These are phyloP conservation scores for Euwallacea similis DNA, from an alignment of 1,140 invertebrate genomes.

Conservation along the genomic window DNA sequence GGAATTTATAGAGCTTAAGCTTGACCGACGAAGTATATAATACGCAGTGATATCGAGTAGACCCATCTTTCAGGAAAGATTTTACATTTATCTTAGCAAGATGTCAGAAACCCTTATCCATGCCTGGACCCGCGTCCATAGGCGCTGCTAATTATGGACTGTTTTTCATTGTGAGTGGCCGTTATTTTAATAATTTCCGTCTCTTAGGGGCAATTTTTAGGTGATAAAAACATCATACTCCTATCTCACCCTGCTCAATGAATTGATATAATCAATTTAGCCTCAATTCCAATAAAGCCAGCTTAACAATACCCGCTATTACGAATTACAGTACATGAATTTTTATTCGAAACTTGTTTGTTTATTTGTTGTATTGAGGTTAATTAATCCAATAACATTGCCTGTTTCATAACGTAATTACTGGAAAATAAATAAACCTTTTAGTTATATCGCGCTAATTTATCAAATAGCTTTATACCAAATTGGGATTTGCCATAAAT, in stretches of 20 bases:
- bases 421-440: too few species aligned
- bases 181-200: not conserved
- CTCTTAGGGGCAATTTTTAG: constrained; percentile 17
- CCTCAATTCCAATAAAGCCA: too few species aligned
- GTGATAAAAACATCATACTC: constrained; percentile 35
- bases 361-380: too few species aligned
- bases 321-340: too few species aligned
- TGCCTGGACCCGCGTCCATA: constrained; percentile 22
- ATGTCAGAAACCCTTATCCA: constrained; percentile 27
- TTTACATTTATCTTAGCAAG: constrained; percentile 25
- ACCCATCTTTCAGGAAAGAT: constrained; percentile 20
- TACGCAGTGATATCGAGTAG: constrained; percentile 25
- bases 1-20: constrained; percentile 9
- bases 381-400: too few species aligned
- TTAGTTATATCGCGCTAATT: too few species aligned
- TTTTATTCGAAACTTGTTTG: too few species aligned
- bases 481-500: not conserved
- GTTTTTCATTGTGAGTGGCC: constrained; percentile 12
- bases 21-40: constrained; percentile 18
- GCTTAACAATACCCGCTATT: too few species aligned
- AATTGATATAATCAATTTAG: constrained; percentile 7
- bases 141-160: constrained; percentile 13
- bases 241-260: constrained; percentile 31
- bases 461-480: too few species aligned
- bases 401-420: too few species aligned